A percentile compares a stretch with the other conserved stretches of the same genome.
phyloP scores from a whole-genome alignment of 2,888 invertebrate genomes.

The Molanna angustata region DNA sequence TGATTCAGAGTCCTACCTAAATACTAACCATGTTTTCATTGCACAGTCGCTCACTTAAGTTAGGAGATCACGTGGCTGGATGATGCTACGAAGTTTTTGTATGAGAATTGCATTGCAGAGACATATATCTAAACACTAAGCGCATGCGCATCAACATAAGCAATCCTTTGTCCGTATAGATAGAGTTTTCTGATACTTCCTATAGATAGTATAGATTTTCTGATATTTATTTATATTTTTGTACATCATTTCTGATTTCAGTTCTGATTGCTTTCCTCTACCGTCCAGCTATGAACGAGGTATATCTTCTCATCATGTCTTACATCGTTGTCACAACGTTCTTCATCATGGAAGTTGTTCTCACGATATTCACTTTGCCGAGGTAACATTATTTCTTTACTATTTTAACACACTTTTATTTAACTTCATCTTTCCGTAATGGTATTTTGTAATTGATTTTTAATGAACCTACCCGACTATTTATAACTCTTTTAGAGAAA shows the following conservation, averaged over 20 bases:
- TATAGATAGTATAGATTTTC: too few relatives aligned
- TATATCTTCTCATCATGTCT: conserved; percentile 80
- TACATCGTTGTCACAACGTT: conserved; percentile 80
- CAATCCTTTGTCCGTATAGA: too few relatives aligned
- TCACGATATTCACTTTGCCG: conserved; percentile 51
- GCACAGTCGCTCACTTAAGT: too few relatives aligned
- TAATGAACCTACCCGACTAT: not conserved
- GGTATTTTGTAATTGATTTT: not conserved
- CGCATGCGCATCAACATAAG: too few relatives aligned
- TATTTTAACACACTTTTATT: not conserved
- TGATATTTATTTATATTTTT: not conserved
- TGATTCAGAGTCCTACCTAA: too few relatives aligned
- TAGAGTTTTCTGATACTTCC: too few relatives aligned
- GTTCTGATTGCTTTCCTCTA: conserved; percentile 73
- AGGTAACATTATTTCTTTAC: conserved; percentile 36
- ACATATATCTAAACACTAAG: too few relatives aligned
- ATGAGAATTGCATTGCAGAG: too few relatives aligned
- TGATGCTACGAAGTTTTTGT: too few relatives aligned
- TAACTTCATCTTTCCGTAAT: not conserved
- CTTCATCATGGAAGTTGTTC: conserved; percentile 65
- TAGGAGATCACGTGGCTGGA: too few relatives aligned
- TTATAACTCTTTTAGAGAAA: too few relatives aligned
- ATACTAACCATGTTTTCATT: too few relatives aligned
- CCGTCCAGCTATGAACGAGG: conserved; percentile 84
- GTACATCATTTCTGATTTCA: conserved; percentile 39